phyloP scores from a whole-genome alignment of 1,140 invertebrate species.

The Camponotus pennsylvanicus region DNA sequence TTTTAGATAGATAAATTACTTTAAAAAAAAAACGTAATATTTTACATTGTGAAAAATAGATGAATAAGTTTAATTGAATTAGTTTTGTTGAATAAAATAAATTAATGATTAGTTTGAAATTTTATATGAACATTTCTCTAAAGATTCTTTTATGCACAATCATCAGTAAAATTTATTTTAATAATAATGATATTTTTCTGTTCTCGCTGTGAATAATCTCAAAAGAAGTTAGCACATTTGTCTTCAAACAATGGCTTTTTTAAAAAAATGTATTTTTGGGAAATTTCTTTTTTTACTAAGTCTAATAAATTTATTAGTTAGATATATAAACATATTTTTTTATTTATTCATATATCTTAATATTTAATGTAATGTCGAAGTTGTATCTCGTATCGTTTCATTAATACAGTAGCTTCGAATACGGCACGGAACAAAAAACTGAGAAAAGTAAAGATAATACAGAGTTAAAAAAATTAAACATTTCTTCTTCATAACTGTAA shows the following conservation, averaged over 20 bases:
- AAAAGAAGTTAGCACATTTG: background rate
- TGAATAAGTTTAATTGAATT: background rate
- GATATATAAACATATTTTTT: background rate
- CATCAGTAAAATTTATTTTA: background rate
- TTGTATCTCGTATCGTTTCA: background rate
- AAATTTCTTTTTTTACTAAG: too few relatives aligned
- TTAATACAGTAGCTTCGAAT: background rate
- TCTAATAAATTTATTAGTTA: background rate
- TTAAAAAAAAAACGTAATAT: background rate
- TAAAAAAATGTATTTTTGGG: too few relatives aligned
- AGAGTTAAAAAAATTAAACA: background rate
- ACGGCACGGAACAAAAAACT: background rate
- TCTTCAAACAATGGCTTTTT: too few relatives aligned
- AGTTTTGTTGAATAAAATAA: too few relatives aligned
- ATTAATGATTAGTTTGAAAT: too few relatives aligned
- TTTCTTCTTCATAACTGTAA: background rate
- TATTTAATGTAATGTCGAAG: background rate
- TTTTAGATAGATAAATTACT: background rate
- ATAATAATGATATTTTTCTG: slow-evolving; percentile 30
- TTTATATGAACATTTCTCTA: background rate
- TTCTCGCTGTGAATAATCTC: background rate
- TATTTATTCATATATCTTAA: background rate
- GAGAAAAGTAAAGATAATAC: background rate
- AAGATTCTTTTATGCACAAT: background rate
- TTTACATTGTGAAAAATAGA: background rate